A percentile compares a stretch with the other conserved stretches of the same genome.
Evolutionary conservation across 2,888 invertebrate genomes (phyloP).

Genomic region (Caenorhabditis becei): DNA sequence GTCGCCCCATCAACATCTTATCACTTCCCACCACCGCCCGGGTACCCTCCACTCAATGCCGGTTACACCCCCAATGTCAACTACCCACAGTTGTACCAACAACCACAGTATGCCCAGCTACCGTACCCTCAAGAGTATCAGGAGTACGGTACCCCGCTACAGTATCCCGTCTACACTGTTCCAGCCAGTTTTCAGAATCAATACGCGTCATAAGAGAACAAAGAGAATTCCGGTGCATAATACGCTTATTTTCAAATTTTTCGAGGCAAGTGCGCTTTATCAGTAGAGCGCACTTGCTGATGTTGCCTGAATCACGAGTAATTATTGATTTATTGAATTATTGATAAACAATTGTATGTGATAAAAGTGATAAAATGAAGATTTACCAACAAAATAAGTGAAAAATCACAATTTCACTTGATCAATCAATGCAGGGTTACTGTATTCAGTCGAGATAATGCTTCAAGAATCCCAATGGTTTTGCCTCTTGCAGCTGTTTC

Average conservation of each 20-base stretch:
- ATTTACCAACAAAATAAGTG: no score
- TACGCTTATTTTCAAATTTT: slow-evolving; percentile 7
- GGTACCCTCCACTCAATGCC: slow-evolving; percentile 39
- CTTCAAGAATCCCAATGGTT: no score
- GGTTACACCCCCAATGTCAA: slow-evolving; percentile 56
- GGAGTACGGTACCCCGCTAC: slow-evolving; percentile 1
- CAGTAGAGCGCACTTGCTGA: no score
- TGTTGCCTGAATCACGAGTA: no score
- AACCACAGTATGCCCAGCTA: slow-evolving; percentile 20
- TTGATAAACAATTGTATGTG: no score
- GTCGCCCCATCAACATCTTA: slow-evolving; percentile 11
- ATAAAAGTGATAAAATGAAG: no score
- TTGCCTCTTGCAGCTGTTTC: no score
- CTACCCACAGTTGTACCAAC: slow-evolving; percentile 53
- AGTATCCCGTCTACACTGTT: background rate
- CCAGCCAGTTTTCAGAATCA: slow-evolving; percentile 25
- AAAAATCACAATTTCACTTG: background rate
- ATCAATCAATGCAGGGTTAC: background rate
- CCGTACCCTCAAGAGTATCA: background rate
- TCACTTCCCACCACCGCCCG: slow-evolving; percentile 48
- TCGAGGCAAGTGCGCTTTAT: background rate
- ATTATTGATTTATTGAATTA: no score
- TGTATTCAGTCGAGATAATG: no score
- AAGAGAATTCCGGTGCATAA: slow-evolving; percentile 47
- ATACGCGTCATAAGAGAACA: slow-evolving; percentile 15